phyloP scores from a whole-genome alignment of 2,113 vertebrate species.

The Baryphthengus martii region DNA sequence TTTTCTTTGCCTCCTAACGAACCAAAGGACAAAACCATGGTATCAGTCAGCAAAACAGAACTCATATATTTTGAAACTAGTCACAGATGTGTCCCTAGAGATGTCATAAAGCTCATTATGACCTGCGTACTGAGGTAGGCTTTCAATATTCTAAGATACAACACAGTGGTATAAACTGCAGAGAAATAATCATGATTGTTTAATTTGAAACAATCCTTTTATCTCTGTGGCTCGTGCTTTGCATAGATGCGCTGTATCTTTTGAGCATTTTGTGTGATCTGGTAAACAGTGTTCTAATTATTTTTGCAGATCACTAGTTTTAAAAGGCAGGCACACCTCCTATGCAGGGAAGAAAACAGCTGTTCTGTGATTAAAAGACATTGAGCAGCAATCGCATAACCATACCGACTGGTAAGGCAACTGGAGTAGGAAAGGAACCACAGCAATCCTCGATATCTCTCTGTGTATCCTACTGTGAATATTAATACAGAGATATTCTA shows the following conservation, averaged over 20 bases:
- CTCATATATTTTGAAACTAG: background rate
- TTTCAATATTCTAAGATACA: background rate
- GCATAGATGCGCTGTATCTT: background rate
- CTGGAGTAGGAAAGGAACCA: background rate
- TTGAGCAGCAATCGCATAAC: background rate
- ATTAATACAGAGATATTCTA: background rate
- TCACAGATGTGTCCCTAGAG: background rate
- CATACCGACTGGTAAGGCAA: background rate
- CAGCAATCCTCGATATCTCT: background rate
- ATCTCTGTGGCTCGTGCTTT: background rate
- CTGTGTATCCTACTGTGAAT: background rate
- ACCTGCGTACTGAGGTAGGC: background rate
- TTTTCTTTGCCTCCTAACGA: background rate
- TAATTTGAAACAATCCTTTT: conserved; percentile 25
- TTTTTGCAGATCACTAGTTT: conserved; percentile 21
- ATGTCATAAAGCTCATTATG: background rate
- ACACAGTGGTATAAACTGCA: background rate
- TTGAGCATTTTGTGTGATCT: conserved; percentile 25
- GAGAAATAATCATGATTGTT: background rate
- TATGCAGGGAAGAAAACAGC: background rate
- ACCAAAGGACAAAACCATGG: background rate
- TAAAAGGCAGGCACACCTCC: conserved; percentile 4
- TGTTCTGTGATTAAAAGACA: background rate
- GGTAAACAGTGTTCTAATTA: conserved; percentile 40
- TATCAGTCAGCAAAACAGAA: background rate